These are phyloP conservation scores for Sphaerophoria taeniata DNA, from an alignment of 2,888 invertebrate species.

Conservation along the genomic window DNA sequence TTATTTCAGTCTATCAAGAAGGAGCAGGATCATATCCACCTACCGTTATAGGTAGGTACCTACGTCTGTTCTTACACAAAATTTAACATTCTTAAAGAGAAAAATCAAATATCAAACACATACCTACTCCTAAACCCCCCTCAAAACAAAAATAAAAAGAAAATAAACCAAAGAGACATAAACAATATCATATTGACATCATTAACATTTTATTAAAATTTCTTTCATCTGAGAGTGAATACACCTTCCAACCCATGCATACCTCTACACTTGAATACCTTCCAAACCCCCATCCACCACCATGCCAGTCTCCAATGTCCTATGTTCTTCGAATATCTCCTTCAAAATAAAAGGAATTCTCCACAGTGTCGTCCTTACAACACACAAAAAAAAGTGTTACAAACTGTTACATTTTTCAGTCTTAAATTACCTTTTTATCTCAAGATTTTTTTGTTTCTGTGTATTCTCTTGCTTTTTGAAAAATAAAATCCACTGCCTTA, in stretches of 20 bases:
- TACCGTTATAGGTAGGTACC: no score
- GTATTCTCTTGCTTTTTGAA: background rate
- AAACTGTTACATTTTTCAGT: conserved; percentile 52
- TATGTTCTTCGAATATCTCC: conserved; percentile 28
- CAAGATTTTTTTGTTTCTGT: conserved; percentile 13
- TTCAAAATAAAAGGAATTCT: conserved; percentile 53
- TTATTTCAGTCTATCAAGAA: no score
- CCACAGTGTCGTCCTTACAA: conserved; percentile 51
- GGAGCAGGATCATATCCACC: no score
- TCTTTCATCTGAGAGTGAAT: conserved; percentile 38
- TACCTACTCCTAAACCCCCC: background rate
- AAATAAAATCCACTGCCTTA: conserved; percentile 33
- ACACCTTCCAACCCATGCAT: background rate
- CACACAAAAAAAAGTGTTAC: conserved; percentile 55
- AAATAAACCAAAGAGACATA: conserved; percentile 21
- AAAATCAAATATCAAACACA: conserved; percentile 20
- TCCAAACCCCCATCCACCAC: conserved; percentile 41
- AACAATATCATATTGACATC: conserved; percentile 61
- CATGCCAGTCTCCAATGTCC: conserved; percentile 20
- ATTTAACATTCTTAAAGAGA: background rate
- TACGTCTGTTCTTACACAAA: background rate
- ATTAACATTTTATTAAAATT: conserved; percentile 62
- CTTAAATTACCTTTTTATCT: conserved; percentile 65
- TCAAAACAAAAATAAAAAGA: background rate
- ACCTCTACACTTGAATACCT: conserved; percentile 14